These are phyloP conservation scores for Linhomoeus sp. DNA, from an alignment of 2,888 invertebrate genomes.

Conservation along the genomic window DNA sequence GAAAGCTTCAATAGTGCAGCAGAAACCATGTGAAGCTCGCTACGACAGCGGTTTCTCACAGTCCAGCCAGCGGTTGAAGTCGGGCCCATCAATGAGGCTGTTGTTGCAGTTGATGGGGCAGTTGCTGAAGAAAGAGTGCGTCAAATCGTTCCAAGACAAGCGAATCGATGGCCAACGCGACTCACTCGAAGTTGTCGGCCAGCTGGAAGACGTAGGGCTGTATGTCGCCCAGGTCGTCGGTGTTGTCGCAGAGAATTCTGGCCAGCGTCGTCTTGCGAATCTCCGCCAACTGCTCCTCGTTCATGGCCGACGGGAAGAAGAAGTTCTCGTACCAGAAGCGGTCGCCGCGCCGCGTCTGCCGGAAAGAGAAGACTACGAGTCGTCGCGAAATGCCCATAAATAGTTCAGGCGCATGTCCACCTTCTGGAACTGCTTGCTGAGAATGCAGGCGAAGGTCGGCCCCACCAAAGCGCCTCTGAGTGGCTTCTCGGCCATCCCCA, in stretches of 20 bases:
- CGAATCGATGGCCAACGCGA: background rate
- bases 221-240: conserved; percentile 16
- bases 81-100: conserved; percentile 11
- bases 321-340: conserved; percentile 28
- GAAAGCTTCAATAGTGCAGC: no score
- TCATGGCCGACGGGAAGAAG: conserved; percentile 21
- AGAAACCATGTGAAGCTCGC: no score
- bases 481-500: conserved; percentile 24
- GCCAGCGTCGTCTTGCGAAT: conserved; percentile 21
- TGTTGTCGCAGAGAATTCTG: conserved; percentile 21
- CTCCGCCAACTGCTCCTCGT: conserved; percentile 18
- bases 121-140: conserved; percentile 13
- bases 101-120: conserved; percentile 21
- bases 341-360: conserved; percentile 4
- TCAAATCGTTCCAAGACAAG: background rate
- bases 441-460: conserved; percentile 23
- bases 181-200: conserved; percentile 22
- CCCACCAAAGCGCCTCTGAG: conserved; percentile 20
- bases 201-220: conserved; percentile 20
- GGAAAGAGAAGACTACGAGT: background rate
- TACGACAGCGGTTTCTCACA: no score
- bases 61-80: conserved; percentile 17
- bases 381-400: no score
- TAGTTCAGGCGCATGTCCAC: no score
- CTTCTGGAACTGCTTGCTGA: conserved; percentile 23